Base-by-base conservation (phyloP, 2,797 vertebrate species). In the Hyperoplus immaculatus region DNA sequence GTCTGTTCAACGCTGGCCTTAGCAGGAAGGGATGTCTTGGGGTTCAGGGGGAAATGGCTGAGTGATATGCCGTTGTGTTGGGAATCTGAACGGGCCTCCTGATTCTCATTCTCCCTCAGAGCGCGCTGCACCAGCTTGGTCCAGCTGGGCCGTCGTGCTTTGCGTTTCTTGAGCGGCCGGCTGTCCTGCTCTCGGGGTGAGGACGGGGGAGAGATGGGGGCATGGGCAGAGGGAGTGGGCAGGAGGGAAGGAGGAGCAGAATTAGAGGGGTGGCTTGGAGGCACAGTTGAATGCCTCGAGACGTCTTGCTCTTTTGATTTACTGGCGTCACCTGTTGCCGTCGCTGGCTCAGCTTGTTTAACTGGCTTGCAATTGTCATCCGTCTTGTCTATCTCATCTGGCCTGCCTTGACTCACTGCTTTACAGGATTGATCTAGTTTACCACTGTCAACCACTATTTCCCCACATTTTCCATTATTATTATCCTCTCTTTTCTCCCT, bases 111-210 rank as follows among this genome's bases (percentile, higher is more conserved):
- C 15, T 66, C 78, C 64, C 92, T 92, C 70, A 94, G 93, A 45
- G 90, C 89, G 41, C 96, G 94, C 10, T 96, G 96, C 79, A 97
- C 95, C 80, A 96, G 95, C 88, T 96, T 98, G 77, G 97, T 97
- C 96, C 96, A 97, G 29, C 97, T 95, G 59, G 96, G 96, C 69
- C 97, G 95, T 85, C 96, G 94, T 58, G 97, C 95, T 93, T 99
- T 99, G 42, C 96, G 96, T 81, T 97, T 99, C 92, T 98, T 99
- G 10, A 97, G 90, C 1, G 96, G 95, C 50, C 97, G 96, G 21
- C 95, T 95, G 79, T 97, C 94, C 74, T 95, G 94, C 75, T 94
- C 94, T 21, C 58, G 90, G 53, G 88, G 79, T 8, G 85, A 92
- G 56, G 89, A 72, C 21, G 90, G 84, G 67, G 88, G 82, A 49